Base-by-base conservation (phyloP, 2,888 invertebrate species). In the Heliconius aoede region DNA sequence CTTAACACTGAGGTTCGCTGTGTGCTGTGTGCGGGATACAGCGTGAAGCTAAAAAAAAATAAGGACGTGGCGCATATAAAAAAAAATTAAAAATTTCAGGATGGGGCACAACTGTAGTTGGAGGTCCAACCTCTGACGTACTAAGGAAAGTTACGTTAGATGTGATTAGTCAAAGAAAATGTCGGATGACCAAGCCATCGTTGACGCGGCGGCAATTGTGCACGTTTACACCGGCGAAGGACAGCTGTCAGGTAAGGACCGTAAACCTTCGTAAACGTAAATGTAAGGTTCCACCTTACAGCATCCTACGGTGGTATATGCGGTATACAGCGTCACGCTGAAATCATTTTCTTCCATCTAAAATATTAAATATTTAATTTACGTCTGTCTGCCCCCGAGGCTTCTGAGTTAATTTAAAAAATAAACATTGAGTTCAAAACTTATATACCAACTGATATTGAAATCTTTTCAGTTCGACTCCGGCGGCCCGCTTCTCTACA, bases 221-320 rank as follows among this genome's bases (percentile, higher is more conserved):
- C 83, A 95, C 96, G 0, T 93, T 83, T 28, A 84, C 90, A 0
- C 81, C 80, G 1, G 93, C 91, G 30, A 95, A 93, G 80, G 96
- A 96, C 80, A 86, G 95, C 28, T 96, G 96, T 82, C 95, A 95
- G 92, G 96, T 96, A 69, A 24, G 30, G n/a, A n/a, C n/a, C n/a
- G n/a, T n/a, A n/a, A n/a, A n/a, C n/a, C n/a, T n/a, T n/a, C n/a
- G n/a, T n/a, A n/a, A n/a, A n/a, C n/a, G n/a, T n/a, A n/a, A n/a
- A n/a, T 55, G 21, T 9, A 21, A n/a, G 9, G 9, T 55, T n/a
- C 9, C n/a, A 8, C 18, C 9, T 55, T n/a, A n/a, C n/a, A n/a
- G n/a, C n/a, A n/a, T 9, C 55, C n/a, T 55, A 55, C n/a, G 8
- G 9, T 55, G 55, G 9, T n/a, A 55, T 55, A 18, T 55, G n/a